Base-by-base conservation (phyloP, 2,888 invertebrate genomes). In the Sinopyrophorus schimmeli region DNA sequence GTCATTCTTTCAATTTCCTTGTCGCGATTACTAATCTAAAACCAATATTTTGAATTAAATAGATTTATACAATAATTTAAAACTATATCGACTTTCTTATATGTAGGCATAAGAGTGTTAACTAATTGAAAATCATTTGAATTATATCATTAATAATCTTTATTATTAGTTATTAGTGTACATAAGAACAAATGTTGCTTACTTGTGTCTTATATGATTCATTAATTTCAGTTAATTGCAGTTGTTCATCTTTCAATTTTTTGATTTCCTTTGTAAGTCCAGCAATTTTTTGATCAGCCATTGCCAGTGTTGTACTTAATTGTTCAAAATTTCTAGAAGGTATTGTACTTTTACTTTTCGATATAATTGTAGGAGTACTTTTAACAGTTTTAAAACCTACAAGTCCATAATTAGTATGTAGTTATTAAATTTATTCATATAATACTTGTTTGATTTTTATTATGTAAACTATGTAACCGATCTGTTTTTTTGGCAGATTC, bases 1-100 rank as follows among this genome's bases (percentile, higher is more conserved):
- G 80, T 83, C 9, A 90, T 70, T 27, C 89, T 77, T 18, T 78
- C 69, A 59, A 89, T 86, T 76, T 90, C 89, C 64, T 80, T 80
- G 59, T 89, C 86, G 64, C 82, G 76, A 55, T 77, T 74, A 51
- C 58, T 57, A 31, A 70, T 39, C 69, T 71, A 40, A 44, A 58
- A 43, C 17, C 14, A 26, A 20, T 3, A 6, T 20, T 32, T 24
- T 4, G 14, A 21, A 30, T 30, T 14, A 21, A 12, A 2, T 2
- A 9, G 12, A 2, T 31, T 9, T 21, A 21, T 11, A n/a, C n/a
- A n/a, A n/a, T n/a, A n/a, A n/a, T n/a, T n/a, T n/a, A n/a, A n/a
- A n/a, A n/a, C n/a, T n/a, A n/a, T n/a, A n/a, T n/a, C n/a, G n/a
- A n/a, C n/a, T n/a, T n/a, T n/a, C n/a, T n/a, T n/a, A n/a, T n/a